Percentiles rank a stretch among this genome's conserved stretches.
phyloP scores from a whole-genome alignment of 2,888 invertebrate species.

The Clitarchus hookeri region DNA sequence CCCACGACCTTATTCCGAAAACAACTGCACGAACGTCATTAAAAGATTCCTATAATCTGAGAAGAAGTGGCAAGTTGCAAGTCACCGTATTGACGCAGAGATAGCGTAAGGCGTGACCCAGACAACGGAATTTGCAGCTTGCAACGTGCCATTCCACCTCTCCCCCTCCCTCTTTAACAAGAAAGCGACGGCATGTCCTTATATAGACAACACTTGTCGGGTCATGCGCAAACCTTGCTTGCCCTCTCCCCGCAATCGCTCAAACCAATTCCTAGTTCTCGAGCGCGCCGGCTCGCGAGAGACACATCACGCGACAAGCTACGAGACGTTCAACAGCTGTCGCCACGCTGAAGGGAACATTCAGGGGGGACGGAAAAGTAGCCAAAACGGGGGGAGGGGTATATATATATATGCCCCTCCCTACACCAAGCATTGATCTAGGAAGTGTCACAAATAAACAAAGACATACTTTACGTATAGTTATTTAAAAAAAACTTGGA shows the following conservation, averaged over 20 bases:
- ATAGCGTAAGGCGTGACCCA: neutral
- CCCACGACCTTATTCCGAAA: too few species aligned
- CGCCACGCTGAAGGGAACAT: too few species aligned
- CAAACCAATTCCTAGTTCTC: too few species aligned
- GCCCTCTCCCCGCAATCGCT: neutral
- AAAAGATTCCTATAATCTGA: too few species aligned
- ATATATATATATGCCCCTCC: too few species aligned
- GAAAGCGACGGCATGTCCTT: slow-evolving; percentile 36
- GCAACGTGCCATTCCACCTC: neutral
- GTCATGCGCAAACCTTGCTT: slow-evolving; percentile 27
- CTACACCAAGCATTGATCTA: too few species aligned
- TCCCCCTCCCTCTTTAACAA: neutral
- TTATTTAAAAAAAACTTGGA: too few species aligned
- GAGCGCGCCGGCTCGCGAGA: neutral
- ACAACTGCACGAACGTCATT: too few species aligned
- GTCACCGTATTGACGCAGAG: neutral
- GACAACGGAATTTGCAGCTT: neutral
- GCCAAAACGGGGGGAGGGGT: too few species aligned
- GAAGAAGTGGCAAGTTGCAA: neutral
- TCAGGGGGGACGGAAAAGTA: too few species aligned
- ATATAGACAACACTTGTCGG: slow-evolving; percentile 37
- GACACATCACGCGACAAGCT: neutral
- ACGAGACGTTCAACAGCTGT: neutral
- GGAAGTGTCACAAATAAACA: too few species aligned
- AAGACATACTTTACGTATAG: too few species aligned